A percentile compares a stretch with the other conserved stretches of the same genome.
These are phyloP conservation scores for Ceyx melanurus DNA, from an alignment of 2,113 vertebrate genomes.

Conservation along the genomic window DNA sequence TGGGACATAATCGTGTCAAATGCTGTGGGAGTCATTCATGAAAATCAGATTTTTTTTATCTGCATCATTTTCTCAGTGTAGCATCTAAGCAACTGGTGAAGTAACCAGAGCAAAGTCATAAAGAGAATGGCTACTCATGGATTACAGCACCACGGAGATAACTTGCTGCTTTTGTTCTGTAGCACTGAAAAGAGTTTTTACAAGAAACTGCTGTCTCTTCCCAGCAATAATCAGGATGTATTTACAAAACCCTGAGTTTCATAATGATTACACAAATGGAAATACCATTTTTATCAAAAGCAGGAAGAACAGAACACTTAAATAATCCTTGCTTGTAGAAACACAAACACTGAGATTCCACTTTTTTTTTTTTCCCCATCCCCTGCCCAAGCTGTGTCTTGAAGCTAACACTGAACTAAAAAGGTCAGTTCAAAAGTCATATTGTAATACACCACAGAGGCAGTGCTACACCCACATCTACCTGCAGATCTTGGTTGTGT, in stretches of 20 bases:
- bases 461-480: background rate
- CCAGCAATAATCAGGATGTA: background rate
- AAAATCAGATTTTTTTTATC: fast-evolving
- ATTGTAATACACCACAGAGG: background rate
- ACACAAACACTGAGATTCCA: background rate
- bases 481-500: background rate
- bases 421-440: background rate
- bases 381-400: background rate
- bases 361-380: background rate
- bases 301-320: background rate
- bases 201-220: slow-evolving; percentile 18
- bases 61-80: background rate
- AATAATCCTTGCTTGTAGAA: background rate
- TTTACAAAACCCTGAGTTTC: slow-evolving; percentile 5
- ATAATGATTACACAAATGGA: background rate
- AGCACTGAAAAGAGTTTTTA: background rate
- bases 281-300: slow-evolving; percentile 10
- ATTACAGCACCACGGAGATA: background rate
- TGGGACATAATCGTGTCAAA: background rate
- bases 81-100: background rate
- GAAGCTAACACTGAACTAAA: background rate
- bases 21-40: background rate
- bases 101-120: background rate
- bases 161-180: background rate
- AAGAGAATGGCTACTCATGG: background rate